phyloP scores from a whole-genome alignment of 2,888 invertebrate genomes.

The Hirudinaria manillensis region DNA sequence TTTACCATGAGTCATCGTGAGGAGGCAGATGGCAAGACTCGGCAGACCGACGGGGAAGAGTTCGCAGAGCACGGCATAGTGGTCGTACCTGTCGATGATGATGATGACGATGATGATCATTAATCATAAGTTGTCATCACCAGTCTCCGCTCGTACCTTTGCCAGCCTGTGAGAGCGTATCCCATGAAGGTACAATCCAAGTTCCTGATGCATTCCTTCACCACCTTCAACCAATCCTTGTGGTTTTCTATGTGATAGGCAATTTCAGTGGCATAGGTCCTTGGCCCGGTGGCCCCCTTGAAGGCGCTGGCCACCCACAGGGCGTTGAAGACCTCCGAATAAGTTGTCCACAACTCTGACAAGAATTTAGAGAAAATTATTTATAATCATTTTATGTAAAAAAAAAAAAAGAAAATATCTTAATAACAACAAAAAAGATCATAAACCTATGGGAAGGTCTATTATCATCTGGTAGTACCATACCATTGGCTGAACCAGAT shows the following conservation, averaged over 20 bases:
- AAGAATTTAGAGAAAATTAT: neutral
- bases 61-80: slow-evolving; percentile 56
- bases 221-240: slow-evolving; percentile 63
- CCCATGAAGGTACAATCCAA: slow-evolving; percentile 52
- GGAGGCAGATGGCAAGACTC: slow-evolving; percentile 51
- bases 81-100: slow-evolving; percentile 51
- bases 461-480: slow-evolving; percentile 63
- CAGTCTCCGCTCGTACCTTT: slow-evolving; percentile 46
- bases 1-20: slow-evolving; percentile 33
- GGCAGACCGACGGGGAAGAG: slow-evolving; percentile 56
- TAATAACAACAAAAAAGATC: neutral
- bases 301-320: slow-evolving; percentile 79
- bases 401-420: neutral
- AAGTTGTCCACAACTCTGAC: slow-evolving; percentile 59
- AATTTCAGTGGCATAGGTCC: slow-evolving; percentile 66
- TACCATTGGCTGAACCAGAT: slow-evolving; percentile 71
- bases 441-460: slow-evolving; percentile 13
- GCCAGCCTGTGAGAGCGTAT: slow-evolving; percentile 56
- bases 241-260: slow-evolving; percentile 68
- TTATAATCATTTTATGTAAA: neutral
- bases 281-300: slow-evolving; percentile 75
- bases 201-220: slow-evolving; percentile 43
- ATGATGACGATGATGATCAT: neutral
- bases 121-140: neutral
- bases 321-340: slow-evolving; percentile 63